Percentiles rank a stretch among this genome's conserved stretches.
Conservation (phyloP, 2,888 invertebrate species). For the Amblyjoppa fuscipennis region DNA sequence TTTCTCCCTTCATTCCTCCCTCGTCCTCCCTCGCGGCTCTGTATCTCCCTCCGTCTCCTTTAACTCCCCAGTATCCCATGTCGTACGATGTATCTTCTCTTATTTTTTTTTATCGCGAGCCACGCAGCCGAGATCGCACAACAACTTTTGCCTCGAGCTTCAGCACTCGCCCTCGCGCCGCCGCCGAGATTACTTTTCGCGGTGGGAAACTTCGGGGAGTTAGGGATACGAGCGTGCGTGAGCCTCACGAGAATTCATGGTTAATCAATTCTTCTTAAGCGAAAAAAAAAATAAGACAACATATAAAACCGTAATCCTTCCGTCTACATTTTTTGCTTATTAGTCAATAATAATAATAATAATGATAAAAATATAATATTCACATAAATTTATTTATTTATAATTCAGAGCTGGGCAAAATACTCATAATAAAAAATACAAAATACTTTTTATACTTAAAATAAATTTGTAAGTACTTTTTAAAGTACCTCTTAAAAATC, state of each 20-base stretch:
- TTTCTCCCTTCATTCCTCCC: constrained; percentile 68
- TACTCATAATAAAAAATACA: too few relatives aligned
- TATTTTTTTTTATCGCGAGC: constrained; percentile 33
- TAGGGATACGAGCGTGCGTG: constrained; percentile 4
- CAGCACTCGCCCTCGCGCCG: constrained; percentile 12
- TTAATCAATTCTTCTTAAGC: constrained; percentile 34
- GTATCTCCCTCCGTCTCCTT: constrained; percentile 1
- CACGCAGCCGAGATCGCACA: constrained; percentile 34
- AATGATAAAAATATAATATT: too few relatives aligned
- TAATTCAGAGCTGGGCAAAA: too few relatives aligned
- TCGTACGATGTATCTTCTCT: constrained; percentile 19
- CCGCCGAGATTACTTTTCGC: constrained; percentile 48
- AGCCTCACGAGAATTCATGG: constrained; percentile 32
- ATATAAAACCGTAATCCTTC: not conserved
- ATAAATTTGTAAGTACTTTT: too few relatives aligned
- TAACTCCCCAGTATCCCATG: constrained; percentile 15
- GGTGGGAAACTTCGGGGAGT: constrained; percentile 11
- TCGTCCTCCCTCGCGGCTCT: constrained; percentile 45
- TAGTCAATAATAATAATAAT: too few relatives aligned
- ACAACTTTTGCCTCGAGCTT: constrained; percentile 45
- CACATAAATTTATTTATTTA: too few relatives aligned
- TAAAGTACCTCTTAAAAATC: too few relatives aligned
- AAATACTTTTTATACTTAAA: too few relatives aligned
- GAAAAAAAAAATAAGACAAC: not conserved
- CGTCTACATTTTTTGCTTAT: not conserved